Conservation (phyloP, 2,888 invertebrate species). For the Lypha dubia region DNA sequence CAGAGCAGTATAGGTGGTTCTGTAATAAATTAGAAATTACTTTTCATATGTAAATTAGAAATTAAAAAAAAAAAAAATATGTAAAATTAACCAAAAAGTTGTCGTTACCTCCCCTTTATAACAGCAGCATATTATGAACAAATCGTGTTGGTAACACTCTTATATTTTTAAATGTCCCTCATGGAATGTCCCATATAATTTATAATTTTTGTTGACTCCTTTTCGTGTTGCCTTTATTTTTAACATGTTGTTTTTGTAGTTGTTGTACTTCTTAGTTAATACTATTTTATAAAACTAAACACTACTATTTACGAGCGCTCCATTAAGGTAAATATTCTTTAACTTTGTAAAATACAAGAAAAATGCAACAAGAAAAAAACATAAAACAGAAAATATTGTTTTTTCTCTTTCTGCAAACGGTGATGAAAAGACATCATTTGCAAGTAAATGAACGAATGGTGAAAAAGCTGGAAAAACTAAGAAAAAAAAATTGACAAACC, state of each 20-base stretch:
- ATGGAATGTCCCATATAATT: conserved; percentile 30
- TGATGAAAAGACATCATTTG: conserved; percentile 70
- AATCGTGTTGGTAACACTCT: no score
- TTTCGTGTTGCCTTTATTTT: conserved; percentile 16
- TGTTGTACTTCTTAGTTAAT: conserved; percentile 62
- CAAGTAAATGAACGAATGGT: conserved; percentile 42
- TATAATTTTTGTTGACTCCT: conserved; percentile 52
- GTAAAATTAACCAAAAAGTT: no score
- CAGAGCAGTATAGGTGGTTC: not conserved
- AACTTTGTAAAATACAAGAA: conserved; percentile 59
- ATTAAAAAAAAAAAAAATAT: no score
- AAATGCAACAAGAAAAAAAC: conserved; percentile 15
- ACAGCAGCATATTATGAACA: no score
- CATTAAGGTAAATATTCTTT: conserved; percentile 71
- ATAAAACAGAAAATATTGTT: conserved; percentile 26
- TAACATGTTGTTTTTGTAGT: conserved; percentile 3
- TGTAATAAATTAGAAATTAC: not conserved
- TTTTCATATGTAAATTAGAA: no score
- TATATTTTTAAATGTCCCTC: no score
- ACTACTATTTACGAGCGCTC: conserved; percentile 67
- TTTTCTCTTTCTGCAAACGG: conserved; percentile 31
- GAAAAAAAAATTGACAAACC: conserved; percentile 46
- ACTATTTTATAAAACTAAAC: conserved; percentile 71
- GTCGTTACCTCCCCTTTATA: no score
- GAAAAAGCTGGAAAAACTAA: conserved; percentile 16